A percentile compares a stretch with the other conserved stretches of the same genome.
Conservation (phyloP, 37 sponge, comb jelly and placozoan species). For the Beroe forskalii region DNA sequence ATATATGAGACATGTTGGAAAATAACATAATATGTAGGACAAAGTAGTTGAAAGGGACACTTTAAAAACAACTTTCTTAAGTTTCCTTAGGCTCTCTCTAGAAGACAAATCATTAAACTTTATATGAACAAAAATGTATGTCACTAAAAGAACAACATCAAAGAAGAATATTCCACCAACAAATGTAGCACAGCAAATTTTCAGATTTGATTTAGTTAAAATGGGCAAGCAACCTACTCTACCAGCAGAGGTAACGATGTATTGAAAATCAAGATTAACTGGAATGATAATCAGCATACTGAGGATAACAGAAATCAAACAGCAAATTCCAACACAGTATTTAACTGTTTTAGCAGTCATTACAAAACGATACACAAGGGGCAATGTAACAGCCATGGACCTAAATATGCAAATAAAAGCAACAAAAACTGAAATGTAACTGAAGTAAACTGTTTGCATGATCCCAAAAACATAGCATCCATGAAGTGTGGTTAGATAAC, state of each 20-base stretch:
- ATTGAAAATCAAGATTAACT: conserved; percentile 9
- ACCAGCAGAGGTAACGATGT: background rate
- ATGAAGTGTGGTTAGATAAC: conserved; percentile 1
- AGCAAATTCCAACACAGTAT: background rate
- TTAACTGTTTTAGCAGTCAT: conserved; percentile 4
- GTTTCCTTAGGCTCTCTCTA: background rate
- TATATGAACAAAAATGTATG: background rate
- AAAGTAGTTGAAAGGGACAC: background rate
- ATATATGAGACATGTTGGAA: background rate
- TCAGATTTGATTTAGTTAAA: background rate
- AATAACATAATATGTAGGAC: background rate
- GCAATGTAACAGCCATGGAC: background rate
- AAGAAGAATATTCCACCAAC: conserved; percentile 2
- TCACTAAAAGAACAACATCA: background rate
- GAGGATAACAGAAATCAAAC: background rate
- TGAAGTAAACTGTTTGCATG: background rate
- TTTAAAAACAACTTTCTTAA: conserved; percentile 39
- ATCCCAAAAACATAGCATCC: conserved; percentile 24
- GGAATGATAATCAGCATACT: background rate
- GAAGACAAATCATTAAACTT: background rate
- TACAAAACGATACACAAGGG: background rate
- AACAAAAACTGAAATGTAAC: conserved; percentile 36
- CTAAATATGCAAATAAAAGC: background rate
- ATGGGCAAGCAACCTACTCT: conserved; percentile 9
- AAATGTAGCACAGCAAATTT: background rate